Conservation (phyloP, 2,888 invertebrate species). For the Linyphia triangularis region DNA sequence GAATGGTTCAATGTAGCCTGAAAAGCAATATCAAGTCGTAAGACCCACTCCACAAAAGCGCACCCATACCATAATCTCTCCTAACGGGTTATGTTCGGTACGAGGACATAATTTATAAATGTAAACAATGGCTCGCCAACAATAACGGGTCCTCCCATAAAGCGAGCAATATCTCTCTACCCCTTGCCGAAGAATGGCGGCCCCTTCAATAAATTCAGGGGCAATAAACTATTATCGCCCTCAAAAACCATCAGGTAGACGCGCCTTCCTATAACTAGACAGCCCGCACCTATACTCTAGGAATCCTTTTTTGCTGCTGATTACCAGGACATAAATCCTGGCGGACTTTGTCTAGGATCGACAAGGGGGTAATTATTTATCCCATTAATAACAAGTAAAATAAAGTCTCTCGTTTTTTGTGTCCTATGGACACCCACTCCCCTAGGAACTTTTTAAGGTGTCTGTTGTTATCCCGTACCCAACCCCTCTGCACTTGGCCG, state of each 20-base stretch:
- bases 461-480: no score
- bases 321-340: slow-evolving; percentile 48
- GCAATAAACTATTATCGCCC: slow-evolving; percentile 39
- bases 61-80: slow-evolving; percentile 8
- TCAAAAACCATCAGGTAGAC: not conserved
- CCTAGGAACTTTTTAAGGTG: not conserved
- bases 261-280: not conserved
- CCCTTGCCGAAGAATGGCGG: slow-evolving; percentile 18
- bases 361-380: slow-evolving; percentile 64
- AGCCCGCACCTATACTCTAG: not conserved
- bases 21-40: slow-evolving; percentile 15
- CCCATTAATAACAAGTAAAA: slow-evolving; percentile 46
- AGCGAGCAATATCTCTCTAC: slow-evolving; percentile 11
- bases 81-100: slow-evolving; percentile 24
- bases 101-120: slow-evolving; percentile 58
- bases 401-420: slow-evolving; percentile 5
- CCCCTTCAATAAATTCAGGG: slow-evolving; percentile 47
- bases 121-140: slow-evolving; percentile 57
- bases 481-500: not conserved
- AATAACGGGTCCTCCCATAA: slow-evolving; percentile 32
- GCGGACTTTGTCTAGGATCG: slow-evolving; percentile 42
- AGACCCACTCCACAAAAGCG: not conserved
- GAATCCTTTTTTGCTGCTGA: no score
- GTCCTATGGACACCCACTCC: slow-evolving; percentile 3
- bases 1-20: not conserved